Conservation (phyloP, 2,888 invertebrate species). For the Polymixis lichenea region DNA sequence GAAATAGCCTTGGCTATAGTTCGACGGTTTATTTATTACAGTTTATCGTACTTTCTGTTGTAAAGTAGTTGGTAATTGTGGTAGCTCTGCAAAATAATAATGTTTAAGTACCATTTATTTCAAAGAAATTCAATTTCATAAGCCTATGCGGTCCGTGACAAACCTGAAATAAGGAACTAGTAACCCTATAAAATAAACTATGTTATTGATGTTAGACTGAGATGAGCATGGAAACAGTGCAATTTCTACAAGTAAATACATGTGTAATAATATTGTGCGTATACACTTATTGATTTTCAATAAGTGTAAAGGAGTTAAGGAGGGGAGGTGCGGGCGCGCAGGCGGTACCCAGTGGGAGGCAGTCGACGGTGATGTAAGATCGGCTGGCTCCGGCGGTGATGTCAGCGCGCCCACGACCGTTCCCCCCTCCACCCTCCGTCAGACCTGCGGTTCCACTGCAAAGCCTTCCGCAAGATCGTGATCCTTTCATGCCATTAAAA, state of each 20-base stretch:
- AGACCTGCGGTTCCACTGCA: slow-evolving; percentile 70
- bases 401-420: slow-evolving; percentile 87
- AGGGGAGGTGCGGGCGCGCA: slow-evolving; percentile 73
- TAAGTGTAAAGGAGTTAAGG: slow-evolving; percentile 68
- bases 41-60: background rate
- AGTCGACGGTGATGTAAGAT: slow-evolving; percentile 88
- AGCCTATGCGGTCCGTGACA: background rate
- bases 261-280: slow-evolving; percentile 20
- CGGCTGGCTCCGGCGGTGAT: slow-evolving; percentile 88
- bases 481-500: slow-evolving; percentile 60
- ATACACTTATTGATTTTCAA: slow-evolving; percentile 71
- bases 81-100: slow-evolving; percentile 1
- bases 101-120: background rate
- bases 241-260: slow-evolving; percentile 19
- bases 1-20: background rate
- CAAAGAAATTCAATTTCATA: background rate
- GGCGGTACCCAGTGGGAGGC: slow-evolving; percentile 81
- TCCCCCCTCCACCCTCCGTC: slow-evolving; percentile 73
- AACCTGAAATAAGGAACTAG: background rate
- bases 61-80: background rate
- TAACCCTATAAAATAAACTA: background rate
- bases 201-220: background rate
- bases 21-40: background rate
- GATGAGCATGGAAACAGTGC: background rate
- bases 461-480: slow-evolving; percentile 85